phyloP scores from a whole-genome alignment of 2,797 vertebrate genomes.

The Clarias fuscus region DNA sequence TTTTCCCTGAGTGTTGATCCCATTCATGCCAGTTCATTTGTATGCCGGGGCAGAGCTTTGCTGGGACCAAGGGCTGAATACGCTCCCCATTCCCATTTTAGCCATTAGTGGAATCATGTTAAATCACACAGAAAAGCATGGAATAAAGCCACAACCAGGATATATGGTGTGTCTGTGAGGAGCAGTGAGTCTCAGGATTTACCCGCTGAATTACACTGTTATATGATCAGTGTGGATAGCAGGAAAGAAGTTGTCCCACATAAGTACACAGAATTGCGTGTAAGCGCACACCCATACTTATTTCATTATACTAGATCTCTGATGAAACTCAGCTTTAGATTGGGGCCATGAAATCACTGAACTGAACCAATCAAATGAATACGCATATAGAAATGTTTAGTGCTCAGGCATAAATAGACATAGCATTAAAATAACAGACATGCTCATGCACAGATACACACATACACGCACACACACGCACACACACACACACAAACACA shows the following conservation, averaged over 20 bases:
- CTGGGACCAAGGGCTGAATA: constrained; percentile 70
- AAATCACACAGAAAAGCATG: constrained; percentile 67
- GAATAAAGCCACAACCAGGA: constrained; percentile 59
- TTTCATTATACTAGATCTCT: constrained; percentile 31
- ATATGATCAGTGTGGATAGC: constrained; percentile 31
- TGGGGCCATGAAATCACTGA: constrained; percentile 28
- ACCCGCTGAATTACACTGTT: constrained; percentile 22
- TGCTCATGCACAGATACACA: neutral
- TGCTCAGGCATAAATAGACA: constrained; percentile 49
- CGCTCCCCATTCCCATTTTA: constrained; percentile 66
- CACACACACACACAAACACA: constrained; percentile 21
- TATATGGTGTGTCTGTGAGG: constrained; percentile 24
- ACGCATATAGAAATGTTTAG: constrained; percentile 38
- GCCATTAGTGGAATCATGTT: constrained; percentile 66
- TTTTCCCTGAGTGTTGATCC: constrained; percentile 71
- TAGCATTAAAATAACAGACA: constrained; percentile 55
- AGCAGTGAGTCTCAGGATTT: constrained; percentile 51
- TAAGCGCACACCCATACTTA: constrained; percentile 41
- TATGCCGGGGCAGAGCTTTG: constrained; percentile 67
- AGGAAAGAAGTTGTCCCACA: constrained; percentile 29
- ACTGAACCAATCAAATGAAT: constrained; percentile 28
- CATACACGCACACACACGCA: neutral
- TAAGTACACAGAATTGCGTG: constrained; percentile 23
- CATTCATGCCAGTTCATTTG: constrained; percentile 75
- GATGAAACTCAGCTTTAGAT: constrained; percentile 16